These are phyloP conservation scores for Dione juno DNA, from an alignment of 2,888 invertebrate species.

Conservation along the genomic window DNA sequence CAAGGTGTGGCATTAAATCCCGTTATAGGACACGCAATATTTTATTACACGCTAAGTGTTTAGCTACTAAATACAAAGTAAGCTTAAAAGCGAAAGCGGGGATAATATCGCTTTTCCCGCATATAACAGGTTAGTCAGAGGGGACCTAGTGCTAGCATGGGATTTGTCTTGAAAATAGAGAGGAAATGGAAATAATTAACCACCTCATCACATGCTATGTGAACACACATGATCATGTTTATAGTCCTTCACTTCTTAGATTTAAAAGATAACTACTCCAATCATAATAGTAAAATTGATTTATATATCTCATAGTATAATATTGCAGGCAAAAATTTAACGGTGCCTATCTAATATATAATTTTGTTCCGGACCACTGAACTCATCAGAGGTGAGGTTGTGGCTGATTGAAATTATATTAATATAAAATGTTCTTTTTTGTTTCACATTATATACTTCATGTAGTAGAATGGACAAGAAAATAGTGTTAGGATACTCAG, in stretches of 20 bases:
- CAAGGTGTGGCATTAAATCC: slow-evolving; percentile 1
- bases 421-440: not conserved
- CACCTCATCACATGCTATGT: too few species aligned
- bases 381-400: slow-evolving; percentile 51
- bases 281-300: slow-evolving; percentile 65
- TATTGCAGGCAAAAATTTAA: slow-evolving; percentile 51
- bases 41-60: not conserved
- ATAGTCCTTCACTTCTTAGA: too few species aligned
- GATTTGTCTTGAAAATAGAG: too few species aligned
- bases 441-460: too few species aligned
- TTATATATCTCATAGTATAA: slow-evolving; percentile 67
- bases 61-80: not conserved
- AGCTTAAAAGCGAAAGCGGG: not conserved
- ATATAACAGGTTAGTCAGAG: not conserved
- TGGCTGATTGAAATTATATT: slow-evolving; percentile 34
- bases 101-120: not conserved
- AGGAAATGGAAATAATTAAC: too few species aligned
- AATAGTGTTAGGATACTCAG: too few species aligned
- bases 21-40: not conserved
- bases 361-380: slow-evolving; percentile 67
- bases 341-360: slow-evolving; percentile 49
- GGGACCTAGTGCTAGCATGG: not conserved
- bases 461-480: too few species aligned
- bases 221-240: too few species aligned
- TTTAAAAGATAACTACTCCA: slow-evolving; percentile 55